A percentile compares a stretch with the other conserved stretches of the same genome.
Conservation (phyloP, 2,888 invertebrate species). For the Hetaerina titia region DNA sequence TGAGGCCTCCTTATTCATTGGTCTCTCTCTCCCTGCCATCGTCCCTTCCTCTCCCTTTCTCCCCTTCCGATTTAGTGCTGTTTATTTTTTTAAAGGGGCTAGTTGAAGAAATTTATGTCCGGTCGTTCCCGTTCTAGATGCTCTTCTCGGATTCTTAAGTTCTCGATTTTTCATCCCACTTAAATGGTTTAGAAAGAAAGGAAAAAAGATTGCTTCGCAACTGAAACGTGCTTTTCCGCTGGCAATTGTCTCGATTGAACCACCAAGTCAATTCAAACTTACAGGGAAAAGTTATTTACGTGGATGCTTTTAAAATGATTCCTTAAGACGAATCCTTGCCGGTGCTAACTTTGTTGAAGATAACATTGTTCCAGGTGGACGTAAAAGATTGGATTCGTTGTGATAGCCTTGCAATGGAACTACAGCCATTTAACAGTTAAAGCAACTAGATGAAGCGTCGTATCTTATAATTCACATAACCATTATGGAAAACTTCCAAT, state of each 20-base stretch:
- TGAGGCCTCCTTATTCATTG: conserved; percentile 3
- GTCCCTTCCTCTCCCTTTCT: background rate
- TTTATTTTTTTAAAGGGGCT: conserved; percentile 29
- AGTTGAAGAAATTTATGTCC: conserved; percentile 32
- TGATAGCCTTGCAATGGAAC: too few relatives aligned
- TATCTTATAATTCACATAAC: too few relatives aligned
- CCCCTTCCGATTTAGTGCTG: conserved; percentile 19
- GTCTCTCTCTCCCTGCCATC: background rate
- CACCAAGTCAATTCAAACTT: conserved; percentile 12
- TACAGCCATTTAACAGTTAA: too few relatives aligned
- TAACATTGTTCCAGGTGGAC: too few relatives aligned
- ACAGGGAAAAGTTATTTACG: background rate
- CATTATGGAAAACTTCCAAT: too few relatives aligned
- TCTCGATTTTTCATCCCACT: conserved; percentile 28
- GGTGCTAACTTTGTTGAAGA: background rate
- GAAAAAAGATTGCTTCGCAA: background rate
- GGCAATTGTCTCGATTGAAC: conserved; percentile 33
- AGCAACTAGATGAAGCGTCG: too few relatives aligned
- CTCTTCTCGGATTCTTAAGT: conserved; percentile 32
- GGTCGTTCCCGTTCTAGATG: conserved; percentile 8
- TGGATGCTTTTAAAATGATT: background rate
- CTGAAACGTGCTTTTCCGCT: background rate
- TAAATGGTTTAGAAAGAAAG: conserved; percentile 26
- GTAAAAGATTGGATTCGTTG: too few relatives aligned
- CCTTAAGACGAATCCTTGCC: background rate